These are phyloP conservation scores for Semotilus atromaculatus DNA, from an alignment of 2,797 vertebrate genomes.

Conservation along the genomic window DNA sequence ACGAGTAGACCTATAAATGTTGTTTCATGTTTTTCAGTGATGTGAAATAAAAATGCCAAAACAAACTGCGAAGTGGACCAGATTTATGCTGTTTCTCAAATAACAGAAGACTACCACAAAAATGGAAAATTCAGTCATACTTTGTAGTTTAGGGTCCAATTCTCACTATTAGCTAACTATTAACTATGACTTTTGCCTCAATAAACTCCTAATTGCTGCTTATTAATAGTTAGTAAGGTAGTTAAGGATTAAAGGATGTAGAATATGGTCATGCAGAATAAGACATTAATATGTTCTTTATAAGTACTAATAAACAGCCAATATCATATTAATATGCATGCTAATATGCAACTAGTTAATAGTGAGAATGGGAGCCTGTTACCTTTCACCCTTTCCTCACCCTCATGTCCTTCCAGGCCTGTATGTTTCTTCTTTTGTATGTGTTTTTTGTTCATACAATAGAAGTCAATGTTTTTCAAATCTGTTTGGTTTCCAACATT, in stretches of 20 bases:
- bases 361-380: no score
- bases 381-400: neutral
- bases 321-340: no score
- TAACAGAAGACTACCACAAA: neutral
- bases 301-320: no score
- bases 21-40: neutral
- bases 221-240: no score
- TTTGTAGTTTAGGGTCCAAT: no score
- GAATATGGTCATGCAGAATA: no score
- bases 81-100: neutral
- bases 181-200: no score
- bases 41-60: neutral
- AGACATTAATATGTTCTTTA: no score
- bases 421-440: neutral
- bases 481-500: neutral
- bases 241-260: no score
- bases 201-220: no score
- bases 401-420: neutral
- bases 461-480: neutral
- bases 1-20: neutral
- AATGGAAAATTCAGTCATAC: neutral
- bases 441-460: neutral
- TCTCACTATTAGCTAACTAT: no score
- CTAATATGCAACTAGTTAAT: no score
- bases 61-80: neutral